Evolutionary conservation across 2,113 vertebrate species (phyloP), one percentile per base, ranked within the genome.

Genomic region (Tragelaphus strepsiceros): DNA sequence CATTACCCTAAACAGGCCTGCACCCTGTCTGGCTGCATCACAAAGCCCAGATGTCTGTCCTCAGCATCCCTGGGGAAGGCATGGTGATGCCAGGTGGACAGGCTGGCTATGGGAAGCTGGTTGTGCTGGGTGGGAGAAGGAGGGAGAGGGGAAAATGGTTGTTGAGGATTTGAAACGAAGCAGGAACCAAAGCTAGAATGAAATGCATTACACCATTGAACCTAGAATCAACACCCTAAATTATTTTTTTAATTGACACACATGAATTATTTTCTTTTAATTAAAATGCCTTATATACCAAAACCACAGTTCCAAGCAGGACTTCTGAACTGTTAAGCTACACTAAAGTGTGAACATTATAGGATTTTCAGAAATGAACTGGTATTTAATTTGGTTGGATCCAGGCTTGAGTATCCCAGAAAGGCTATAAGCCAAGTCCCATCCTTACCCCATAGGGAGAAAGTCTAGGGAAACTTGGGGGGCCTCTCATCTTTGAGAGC

Each of bases 331-430:
- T 61, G 22, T 13, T 74, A 77, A 67, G 71, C 22, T 90, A 71
- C 7, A 49, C 62, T 87, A 46, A 96, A 90, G 32, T 56, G 9
- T 77, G 81, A 83, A 62, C 53, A 39, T 89, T 74, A 93, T 64
- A 90, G 24, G 80, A 82, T 84, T 94, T 61, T 82, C 61, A 56
- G 89, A 94, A 92, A 77, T 90, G 71, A 94, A 35, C 39, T 84
- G 28, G 30, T 91, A 62, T 84, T 82, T 80, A 89, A 89, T 67
- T 78, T 90, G 81, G 82, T 78, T 97, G 97, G 95, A 81, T 89
- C 49, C 71, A 96, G 82, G 61, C 46, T 53, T 81, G 56, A 22
- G 61, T 49, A 49, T 59, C 51, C 49, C 56, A 64, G 39, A 77
- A 84, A 86, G 67, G 51, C 56, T 86, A 67, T 49, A 53, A 61